These are phyloP conservation scores for Danio tinwini DNA, from an alignment of 2,797 vertebrate species.

Conservation along the genomic window DNA sequence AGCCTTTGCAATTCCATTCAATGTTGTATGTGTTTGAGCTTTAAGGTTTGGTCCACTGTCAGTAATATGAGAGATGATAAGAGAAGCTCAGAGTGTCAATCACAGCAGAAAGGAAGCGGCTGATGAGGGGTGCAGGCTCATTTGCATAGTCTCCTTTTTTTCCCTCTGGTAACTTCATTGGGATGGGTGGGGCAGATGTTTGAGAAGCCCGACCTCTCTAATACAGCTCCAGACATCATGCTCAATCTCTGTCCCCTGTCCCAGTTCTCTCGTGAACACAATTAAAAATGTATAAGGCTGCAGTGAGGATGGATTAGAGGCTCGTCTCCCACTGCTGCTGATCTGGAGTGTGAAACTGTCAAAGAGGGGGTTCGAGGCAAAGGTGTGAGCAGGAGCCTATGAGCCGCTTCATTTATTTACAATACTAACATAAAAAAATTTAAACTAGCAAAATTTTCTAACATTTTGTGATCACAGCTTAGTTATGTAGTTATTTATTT, in stretches of 20 bases:
- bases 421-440: too few relatives aligned
- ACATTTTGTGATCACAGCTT: too few relatives aligned
- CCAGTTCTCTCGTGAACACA: slow-evolving; percentile 61
- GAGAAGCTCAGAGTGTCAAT: slow-evolving; percentile 57
- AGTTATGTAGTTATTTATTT: too few relatives aligned
- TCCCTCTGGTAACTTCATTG: slow-evolving; percentile 57
- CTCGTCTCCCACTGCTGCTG: slow-evolving; percentile 73
- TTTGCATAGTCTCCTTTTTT: slow-evolving; percentile 60
- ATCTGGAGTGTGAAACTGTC: slow-evolving; percentile 81
- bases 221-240: slow-evolving; percentile 44
- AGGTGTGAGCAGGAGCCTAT: slow-evolving; percentile 51
- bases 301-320: slow-evolving; percentile 74
- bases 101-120: slow-evolving; percentile 46
- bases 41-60: slow-evolving; percentile 46
- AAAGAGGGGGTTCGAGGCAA: slow-evolving; percentile 63
- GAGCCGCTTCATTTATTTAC: not conserved
- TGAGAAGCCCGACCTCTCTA: slow-evolving; percentile 53
- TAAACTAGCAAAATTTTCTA: too few relatives aligned
- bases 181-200: slow-evolving; percentile 43
- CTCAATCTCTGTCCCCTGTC: slow-evolving; percentile 55
- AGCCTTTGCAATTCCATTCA: slow-evolving; percentile 41
- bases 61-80: slow-evolving; percentile 58
- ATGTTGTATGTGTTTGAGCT: slow-evolving; percentile 14
- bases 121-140: slow-evolving; percentile 48
- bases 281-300: slow-evolving; percentile 81